Evolutionary conservation across 2,888 invertebrate species (phyloP), one percentile per base, ranked within the genome.

Genomic region (Apamea monoglypha): DNA sequence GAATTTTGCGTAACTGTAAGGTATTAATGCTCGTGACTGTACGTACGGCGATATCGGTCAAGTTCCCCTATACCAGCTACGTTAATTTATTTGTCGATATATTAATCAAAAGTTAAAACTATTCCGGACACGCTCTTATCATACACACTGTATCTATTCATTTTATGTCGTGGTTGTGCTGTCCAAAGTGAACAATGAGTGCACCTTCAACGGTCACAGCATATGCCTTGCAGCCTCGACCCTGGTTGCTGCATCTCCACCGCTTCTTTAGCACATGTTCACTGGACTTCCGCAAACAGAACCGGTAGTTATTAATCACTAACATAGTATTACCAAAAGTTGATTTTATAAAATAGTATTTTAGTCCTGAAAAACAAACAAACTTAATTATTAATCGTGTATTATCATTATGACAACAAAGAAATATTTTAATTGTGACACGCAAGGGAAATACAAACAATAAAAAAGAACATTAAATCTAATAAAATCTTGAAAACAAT

Each of bases 171-270:
- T 74, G 78, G 16, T 64, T 47, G 40, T 82, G 83, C 0, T 32
- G n/a, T 25, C 64, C 77, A n/a, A 21, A 32, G 25, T 53, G 36
- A n/a, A 14, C 10, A 1, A 82, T 6, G 25, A 82, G 36, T 32
- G 16, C 32, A 25, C 16, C 56, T 4, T 82, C 64, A 5, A 77
- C 7, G 16, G 77, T 82, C 10, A 69, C 7, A 1, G 82, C 76
- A 14, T 10, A 14, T 1, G 77, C 82, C 16, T 50, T 82, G 50
- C 82, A 82, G 5, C 83, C 77, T 16, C 47, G 32, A 29, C 56
- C 50, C 14, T 72, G 68, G 25, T 5, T 63, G 40, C 47, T 82
- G 47, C 83, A 82, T 61, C 82, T 74, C 78, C 82, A 82, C 2
- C 73, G 63, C 50, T 36, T 67, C 16, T n/a, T 64, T 25, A 21